phyloP scores from a whole-genome alignment of 30 jellyfish, hydroid and myxozoan genomes.

The Sanderia malayensis region DNA sequence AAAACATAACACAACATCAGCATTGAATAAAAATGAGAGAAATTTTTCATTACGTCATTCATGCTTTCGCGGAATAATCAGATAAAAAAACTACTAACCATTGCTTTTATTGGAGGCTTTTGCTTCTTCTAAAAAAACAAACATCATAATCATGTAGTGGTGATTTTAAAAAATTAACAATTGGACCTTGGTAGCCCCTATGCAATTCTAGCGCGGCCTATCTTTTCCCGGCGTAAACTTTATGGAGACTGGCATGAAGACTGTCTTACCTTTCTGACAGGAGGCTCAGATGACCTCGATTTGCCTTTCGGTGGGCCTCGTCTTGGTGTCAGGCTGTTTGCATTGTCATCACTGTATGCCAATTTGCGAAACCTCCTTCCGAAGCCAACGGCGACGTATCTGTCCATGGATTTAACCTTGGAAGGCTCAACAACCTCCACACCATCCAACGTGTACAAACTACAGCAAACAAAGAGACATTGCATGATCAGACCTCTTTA shows the following conservation, averaged over 20 bases:
- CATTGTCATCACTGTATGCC: constrained; percentile 57
- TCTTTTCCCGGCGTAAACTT: too few species aligned
- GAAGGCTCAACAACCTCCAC: constrained; percentile 41
- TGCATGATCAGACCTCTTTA: too few species aligned
- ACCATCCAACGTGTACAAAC: constrained; percentile 80
- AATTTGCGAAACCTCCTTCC: constrained; percentile 57
- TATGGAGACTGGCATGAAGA: too few species aligned
- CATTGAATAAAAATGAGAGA: too few species aligned
- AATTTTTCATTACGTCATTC: too few species aligned
- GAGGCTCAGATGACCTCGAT: constrained; percentile 56
- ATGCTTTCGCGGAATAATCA: too few species aligned
- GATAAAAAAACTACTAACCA: too few species aligned
- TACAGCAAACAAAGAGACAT: too few species aligned
- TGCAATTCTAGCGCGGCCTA: too few species aligned
- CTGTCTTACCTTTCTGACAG: constrained; percentile 43
- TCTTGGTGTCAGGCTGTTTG: constrained; percentile 69
- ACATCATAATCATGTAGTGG: neutral
- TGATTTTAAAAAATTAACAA: too few species aligned
- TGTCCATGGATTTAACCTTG: constrained; percentile 42
- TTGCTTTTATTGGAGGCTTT: constrained; percentile 36
- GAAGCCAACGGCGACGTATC: constrained; percentile 89
- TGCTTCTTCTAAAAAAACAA: constrained; percentile 20
- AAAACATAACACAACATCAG: neutral
- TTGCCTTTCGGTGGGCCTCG: constrained; percentile 45
- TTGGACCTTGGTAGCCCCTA: too few species aligned